Conservation (phyloP, 30 jellyfish, hydroid and myxozoan genomes). For the Pseudorhiza aurosa region DNA sequence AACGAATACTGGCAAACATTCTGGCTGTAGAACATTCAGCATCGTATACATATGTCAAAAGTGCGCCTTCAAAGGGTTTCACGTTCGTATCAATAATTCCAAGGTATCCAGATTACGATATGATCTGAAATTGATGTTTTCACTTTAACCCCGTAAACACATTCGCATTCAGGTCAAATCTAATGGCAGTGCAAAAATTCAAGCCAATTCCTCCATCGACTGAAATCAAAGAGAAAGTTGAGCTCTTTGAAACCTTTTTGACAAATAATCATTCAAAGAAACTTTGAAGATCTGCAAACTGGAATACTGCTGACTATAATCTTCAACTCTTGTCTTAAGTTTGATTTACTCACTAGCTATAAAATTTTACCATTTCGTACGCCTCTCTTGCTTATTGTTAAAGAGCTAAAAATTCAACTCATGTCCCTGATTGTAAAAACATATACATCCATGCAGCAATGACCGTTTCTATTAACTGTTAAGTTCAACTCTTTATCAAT, state of each 20-base stretch:
- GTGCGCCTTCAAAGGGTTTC: neutral
- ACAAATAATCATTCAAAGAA: no score
- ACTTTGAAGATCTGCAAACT: neutral
- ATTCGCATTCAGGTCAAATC: no score
- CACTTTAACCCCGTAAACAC: no score
- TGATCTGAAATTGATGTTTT: no score
- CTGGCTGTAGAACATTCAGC: no score
- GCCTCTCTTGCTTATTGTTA: neutral
- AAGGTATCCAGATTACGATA: no score
- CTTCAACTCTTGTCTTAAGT: neutral
- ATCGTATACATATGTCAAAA: no score
- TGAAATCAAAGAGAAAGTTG: no score
- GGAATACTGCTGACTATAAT: neutral
- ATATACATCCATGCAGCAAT: conserved; percentile 46
- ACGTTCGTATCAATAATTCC: neutral
- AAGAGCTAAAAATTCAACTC: conserved; percentile 32
- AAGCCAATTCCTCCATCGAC: no score
- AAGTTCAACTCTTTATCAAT: neutral
- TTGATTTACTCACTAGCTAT: neutral
- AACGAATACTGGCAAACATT: no score
- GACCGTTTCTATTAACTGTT: neutral
- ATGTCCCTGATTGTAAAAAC: conserved; percentile 60
- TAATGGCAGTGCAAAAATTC: no score
- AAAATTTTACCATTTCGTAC: neutral
- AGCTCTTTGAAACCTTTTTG: no score